Conservation (phyloP, 2,888 invertebrate genomes). For the Erebia aethiops region DNA sequence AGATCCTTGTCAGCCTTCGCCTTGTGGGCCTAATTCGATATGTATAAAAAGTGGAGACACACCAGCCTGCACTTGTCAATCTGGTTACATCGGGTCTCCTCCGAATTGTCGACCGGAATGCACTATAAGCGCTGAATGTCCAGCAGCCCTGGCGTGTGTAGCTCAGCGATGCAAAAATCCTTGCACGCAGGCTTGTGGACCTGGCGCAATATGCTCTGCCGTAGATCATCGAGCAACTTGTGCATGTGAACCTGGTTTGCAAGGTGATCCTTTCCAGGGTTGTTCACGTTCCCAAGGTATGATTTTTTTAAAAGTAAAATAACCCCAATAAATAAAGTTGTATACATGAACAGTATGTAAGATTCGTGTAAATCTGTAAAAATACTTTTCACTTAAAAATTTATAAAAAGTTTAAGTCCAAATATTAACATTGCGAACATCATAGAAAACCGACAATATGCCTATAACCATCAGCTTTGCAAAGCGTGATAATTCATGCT, state of each 20-base stretch:
- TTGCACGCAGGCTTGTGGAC: constrained; percentile 86
- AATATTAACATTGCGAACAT: constrained; percentile 33
- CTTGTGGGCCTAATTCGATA: constrained; percentile 86
- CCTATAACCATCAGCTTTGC: constrained; percentile 78
- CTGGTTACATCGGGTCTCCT: constrained; percentile 84
- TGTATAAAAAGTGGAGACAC: constrained; percentile 85
- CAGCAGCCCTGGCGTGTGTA: constrained; percentile 85
- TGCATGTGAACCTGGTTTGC: constrained; percentile 82
- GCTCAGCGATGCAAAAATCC: constrained; percentile 85
- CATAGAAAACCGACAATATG: constrained; percentile 43
- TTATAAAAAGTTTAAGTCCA: constrained; percentile 25
- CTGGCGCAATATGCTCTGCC: constrained; percentile 81
- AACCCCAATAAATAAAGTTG: background rate
- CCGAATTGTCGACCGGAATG: constrained; percentile 88
- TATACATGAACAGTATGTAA: background rate
- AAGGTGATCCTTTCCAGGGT: constrained; percentile 86
- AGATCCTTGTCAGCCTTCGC: constrained; percentile 86
- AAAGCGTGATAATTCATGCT: constrained; percentile 77
- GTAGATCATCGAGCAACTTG: constrained; percentile 86
- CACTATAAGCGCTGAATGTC: constrained; percentile 86
- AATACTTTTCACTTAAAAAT: constrained; percentile 23
- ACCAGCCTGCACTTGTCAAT: constrained; percentile 85
- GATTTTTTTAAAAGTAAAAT: constrained; percentile 22
- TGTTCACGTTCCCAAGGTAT: constrained; percentile 75
- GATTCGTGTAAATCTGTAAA: constrained; percentile 16